A percentile compares a stretch with the other conserved stretches of the same genome.
phyloP scores from a whole-genome alignment of 2,113 vertebrate genomes.

The Vulpes lagopus region DNA sequence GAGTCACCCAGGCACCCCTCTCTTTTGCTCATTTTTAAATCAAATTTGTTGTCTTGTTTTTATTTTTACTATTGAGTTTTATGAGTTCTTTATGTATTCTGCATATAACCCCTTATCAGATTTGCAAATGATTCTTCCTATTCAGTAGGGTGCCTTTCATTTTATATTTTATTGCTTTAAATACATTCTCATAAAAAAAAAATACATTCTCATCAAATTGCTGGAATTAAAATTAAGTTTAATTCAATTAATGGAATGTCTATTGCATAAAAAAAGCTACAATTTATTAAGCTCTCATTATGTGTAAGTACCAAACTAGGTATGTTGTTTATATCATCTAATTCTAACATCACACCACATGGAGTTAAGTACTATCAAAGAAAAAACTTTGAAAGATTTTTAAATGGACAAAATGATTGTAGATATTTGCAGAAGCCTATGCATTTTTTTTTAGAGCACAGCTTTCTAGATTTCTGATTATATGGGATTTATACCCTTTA shows the following conservation, averaged over 20 bases:
- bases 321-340: background rate
- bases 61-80: background rate
- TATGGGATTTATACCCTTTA: background rate
- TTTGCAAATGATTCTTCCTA: background rate
- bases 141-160: background rate
- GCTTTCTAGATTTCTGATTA: background rate
- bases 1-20: no score
- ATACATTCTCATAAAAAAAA: background rate
- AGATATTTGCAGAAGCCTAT: background rate
- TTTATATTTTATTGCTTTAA: background rate
- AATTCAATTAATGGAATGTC: constrained; percentile 24
- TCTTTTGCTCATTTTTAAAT: background rate
- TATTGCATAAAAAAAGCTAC: background rate
- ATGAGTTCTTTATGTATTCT: background rate
- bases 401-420: background rate
- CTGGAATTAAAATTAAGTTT: background rate
- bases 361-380: background rate
- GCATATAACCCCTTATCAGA: background rate
- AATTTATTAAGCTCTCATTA: background rate
- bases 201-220: background rate
- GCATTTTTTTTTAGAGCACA: background rate
- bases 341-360: background rate
- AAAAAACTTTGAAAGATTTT: background rate
- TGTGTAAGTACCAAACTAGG: background rate
- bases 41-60: background rate